These are phyloP conservation scores for Pollicipes pollicipes DNA, from an alignment of 1,140 invertebrate species.

Conservation along the genomic window DNA sequence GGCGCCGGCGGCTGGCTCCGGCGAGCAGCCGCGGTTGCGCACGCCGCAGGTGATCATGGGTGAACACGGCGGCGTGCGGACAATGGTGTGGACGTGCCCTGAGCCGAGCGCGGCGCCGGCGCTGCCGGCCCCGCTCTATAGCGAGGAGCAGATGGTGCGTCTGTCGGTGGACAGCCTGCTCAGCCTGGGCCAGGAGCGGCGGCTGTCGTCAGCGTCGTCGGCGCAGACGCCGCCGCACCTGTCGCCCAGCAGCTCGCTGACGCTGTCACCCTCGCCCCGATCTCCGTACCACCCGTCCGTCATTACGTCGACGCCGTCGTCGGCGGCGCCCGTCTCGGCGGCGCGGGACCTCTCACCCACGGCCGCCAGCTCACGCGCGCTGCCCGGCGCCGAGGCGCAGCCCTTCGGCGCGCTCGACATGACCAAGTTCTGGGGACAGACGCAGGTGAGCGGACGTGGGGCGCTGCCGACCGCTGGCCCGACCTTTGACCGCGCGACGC, in stretches of 20 bases:
- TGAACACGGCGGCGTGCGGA: conserved; percentile 69
- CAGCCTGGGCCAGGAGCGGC: conserved; percentile 46
- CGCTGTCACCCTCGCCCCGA: conserved; percentile 14
- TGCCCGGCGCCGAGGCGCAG: conserved; percentile 48
- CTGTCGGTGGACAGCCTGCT: conserved; percentile 62
- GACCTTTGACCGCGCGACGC: too few species aligned
- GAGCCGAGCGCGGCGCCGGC: conserved; percentile 8
- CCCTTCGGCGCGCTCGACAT: not conserved
- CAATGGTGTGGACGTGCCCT: conserved; percentile 62
- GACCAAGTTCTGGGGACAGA: conserved; percentile 1
- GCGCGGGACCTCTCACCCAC: conserved; percentile 14
- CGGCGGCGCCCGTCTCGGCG: conserved; percentile 14
- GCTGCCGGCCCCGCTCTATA: not conserved
- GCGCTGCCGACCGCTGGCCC: too few species aligned
- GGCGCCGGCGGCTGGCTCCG: conserved; percentile 5
- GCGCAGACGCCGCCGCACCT: conserved; percentile 12
- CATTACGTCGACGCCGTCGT: conserved; percentile 14
- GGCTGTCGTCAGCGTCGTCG: conserved; percentile 12
- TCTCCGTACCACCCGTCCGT: conserved; percentile 12
- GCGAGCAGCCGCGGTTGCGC: conserved; percentile 15
- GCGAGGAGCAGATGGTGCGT: conserved; percentile 35
- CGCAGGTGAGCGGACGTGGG: not conserved
- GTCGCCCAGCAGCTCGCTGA: conserved; percentile 16
- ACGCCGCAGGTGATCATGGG: conserved; percentile 38
- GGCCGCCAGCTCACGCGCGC: conserved; percentile 14